phyloP scores from a whole-genome alignment of 2,797 vertebrate genomes.

The Alca torda region DNA sequence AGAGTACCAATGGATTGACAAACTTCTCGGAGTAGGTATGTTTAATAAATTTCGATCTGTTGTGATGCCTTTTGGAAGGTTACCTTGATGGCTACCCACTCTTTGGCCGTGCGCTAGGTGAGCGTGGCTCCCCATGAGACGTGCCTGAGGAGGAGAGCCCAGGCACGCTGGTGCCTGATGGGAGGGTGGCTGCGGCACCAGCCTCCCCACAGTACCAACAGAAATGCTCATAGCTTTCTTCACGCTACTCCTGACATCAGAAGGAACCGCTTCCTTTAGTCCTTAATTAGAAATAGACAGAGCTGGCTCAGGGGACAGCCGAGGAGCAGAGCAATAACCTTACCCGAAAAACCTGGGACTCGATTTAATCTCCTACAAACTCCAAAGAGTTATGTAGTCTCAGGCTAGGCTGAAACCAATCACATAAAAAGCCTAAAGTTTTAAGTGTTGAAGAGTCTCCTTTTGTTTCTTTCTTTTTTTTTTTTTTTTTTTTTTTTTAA shows the following conservation, averaged over 20 bases:
- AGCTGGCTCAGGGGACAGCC: slow-evolving; percentile 7
- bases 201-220: neutral
- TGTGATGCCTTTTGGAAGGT: neutral
- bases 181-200: neutral
- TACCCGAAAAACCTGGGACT: slow-evolving; percentile 15
- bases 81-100: neutral
- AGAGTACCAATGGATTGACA: neutral
- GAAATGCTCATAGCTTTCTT: neutral
- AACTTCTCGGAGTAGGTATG: neutral
- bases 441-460: neutral
- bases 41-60: neutral
- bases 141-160: neutral
- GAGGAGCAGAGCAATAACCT: slow-evolving; percentile 49
- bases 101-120: accelerated
- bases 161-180: accelerated
- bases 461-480: neutral
- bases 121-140: accelerated
- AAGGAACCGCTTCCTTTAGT: neutral
- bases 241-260: neutral
- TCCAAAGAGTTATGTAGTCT: slow-evolving; percentile 35
- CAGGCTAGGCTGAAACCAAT: slow-evolving; percentile 15
- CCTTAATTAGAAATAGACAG: slow-evolving; percentile 58
- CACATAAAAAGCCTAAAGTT: slow-evolving; percentile 13
- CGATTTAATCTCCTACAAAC: slow-evolving; percentile 53
- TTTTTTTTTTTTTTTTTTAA: neutral